Base-by-base conservation (phyloP, 2,797 vertebrate genomes). In the Spatula clypeata region DNA sequence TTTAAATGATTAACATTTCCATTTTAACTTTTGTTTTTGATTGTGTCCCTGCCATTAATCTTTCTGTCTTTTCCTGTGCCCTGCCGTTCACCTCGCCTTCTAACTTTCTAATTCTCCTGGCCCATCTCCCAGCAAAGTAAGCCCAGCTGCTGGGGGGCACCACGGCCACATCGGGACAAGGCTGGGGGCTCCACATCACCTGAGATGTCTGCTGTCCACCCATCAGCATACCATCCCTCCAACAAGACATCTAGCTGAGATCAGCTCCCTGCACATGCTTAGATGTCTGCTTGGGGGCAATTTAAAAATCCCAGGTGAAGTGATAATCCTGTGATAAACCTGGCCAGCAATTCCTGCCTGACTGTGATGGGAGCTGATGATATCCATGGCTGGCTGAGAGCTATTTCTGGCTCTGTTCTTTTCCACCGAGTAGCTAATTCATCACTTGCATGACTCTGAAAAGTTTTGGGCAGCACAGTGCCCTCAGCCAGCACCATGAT, bases 1-100 rank as follows among this genome's bases (percentile, higher is more conserved):
- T 96, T 95, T 95, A 97, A 95, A 97, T 73, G 94, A 96, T 96
- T 95, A 92, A 97, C 94, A 97, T 97, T 97, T 97, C 93, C 91
- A 97, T 95, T 97, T 94, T 93, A 95, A 96, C 93, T 97, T 96
- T 96, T 96, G 95, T 93, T 97, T 96, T 97, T 94, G 84, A 97
- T 97, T 94, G 88, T 95, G 79, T 93, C 87, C 88, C 77, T 96
- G 93, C 44, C 82, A 93, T 96, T 95, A 95, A 98, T 97, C 80
- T 94, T 92, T 71, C 79, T 93, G 88, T 97, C 90, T 95, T 83
- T 86, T 95, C 40, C 60, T 55, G 61, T 86, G 96, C 82, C 92
- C 94, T 64, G 53, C 66, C 92, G 51, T 69, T 94, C 92, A 79
- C 86, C 55, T 79, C 75, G 66, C 85, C 89, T 57, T 75, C 84